These are phyloP conservation scores for Montifringilla adamsi DNA, from an alignment of 2,113 vertebrate genomes.

Conservation along the genomic window DNA sequence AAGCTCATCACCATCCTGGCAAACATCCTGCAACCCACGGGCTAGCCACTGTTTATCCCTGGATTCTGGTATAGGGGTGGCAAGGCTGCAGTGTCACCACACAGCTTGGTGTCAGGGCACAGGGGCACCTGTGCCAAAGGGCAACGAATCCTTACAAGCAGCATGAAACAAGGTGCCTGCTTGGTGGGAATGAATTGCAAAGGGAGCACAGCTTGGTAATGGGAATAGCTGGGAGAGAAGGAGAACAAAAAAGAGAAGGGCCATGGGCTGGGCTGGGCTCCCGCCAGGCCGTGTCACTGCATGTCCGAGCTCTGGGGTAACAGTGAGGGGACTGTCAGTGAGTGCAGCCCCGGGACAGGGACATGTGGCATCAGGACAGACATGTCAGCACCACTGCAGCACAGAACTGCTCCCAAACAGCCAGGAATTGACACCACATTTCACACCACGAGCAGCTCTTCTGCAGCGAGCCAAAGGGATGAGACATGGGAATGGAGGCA, in stretches of 20 bases:
- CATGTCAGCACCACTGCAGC: rapidly evolving
- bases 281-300: background rate
- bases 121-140: background rate
- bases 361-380: rapidly evolving
- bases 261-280: background rate
- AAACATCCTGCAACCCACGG: background rate
- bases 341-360: rapidly evolving
- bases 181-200: background rate
- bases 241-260: background rate
- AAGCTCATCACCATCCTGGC: background rate
- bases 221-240: background rate
- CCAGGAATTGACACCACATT: background rate
- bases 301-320: background rate
- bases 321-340: rapidly evolving
- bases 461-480: background rate
- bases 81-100: background rate
- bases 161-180: background rate
- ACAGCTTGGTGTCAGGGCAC: background rate
- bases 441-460: background rate
- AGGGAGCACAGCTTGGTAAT: background rate
- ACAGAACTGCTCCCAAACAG: background rate
- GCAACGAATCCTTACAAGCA: background rate
- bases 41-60: rapidly evolving
- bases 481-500: background rate
- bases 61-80: background rate